Conservation (phyloP, 1,140 invertebrate species). For the Drosophila malerkotliana region DNA sequence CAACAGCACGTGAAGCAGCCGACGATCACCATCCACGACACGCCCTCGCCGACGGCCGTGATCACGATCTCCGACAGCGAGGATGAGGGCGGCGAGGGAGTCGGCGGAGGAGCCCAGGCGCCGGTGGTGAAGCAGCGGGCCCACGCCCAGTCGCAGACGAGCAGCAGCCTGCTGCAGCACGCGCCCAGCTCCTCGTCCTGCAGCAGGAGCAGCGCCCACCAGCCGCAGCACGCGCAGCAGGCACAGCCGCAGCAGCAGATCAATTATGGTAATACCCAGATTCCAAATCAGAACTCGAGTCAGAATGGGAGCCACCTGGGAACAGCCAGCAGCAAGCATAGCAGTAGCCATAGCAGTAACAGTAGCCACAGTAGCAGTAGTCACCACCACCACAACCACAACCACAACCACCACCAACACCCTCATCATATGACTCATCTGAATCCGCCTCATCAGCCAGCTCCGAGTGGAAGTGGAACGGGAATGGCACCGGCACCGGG, state of each 20-base stretch:
- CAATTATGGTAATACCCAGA: constrained; percentile 73
- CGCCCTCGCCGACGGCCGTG: constrained; percentile 94
- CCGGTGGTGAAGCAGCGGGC: constrained; percentile 80
- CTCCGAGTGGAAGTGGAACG: constrained; percentile 78
- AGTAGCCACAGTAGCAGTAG: constrained; percentile 62
- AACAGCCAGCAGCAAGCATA: constrained; percentile 44
- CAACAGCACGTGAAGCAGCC: constrained; percentile 75
- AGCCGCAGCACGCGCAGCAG: constrained; percentile 38
- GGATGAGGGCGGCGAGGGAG: constrained; percentile 89
- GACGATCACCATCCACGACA: constrained; percentile 95
- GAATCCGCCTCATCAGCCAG: constrained; percentile 56
- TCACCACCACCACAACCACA: constrained; percentile 60
- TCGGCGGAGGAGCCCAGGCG: constrained; percentile 38
- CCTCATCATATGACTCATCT: constrained; percentile 39
- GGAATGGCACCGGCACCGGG: constrained; percentile 73
- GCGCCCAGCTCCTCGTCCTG: constrained; percentile 50
- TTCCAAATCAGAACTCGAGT: constrained; percentile 27
- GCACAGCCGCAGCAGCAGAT: constrained; percentile 57
- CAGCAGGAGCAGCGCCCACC: constrained; percentile 38
- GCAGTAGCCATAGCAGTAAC: constrained; percentile 46
- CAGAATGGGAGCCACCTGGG: constrained; percentile 60
- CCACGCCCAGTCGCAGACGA: constrained; percentile 85
- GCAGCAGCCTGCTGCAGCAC: constrained; percentile 71
- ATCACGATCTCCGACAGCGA: constrained; percentile 98
- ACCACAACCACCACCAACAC: constrained; percentile 64